Conservation (phyloP, 2,888 invertebrate species). For the Stenichneumon culpator region DNA sequence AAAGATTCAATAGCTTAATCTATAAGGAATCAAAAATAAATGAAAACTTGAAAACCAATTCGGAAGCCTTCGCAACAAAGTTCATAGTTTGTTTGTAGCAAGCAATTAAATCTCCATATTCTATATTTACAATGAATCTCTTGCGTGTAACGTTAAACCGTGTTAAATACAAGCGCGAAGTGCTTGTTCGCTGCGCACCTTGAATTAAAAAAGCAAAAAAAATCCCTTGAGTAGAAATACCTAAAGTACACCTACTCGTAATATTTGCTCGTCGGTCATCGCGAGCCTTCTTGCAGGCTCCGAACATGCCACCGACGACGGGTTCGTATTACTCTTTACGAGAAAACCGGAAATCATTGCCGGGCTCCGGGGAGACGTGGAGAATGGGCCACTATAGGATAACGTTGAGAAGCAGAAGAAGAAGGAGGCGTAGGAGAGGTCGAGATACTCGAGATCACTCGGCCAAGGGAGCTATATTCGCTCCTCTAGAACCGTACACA, state of each 20-base stretch:
- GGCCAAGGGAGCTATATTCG: conserved; percentile 53
- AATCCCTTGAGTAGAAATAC: conserved; percentile 38
- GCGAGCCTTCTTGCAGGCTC: conserved; percentile 68
- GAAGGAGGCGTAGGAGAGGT: conserved; percentile 38
- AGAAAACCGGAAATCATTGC: conserved; percentile 65
- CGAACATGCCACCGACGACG: conserved; percentile 59
- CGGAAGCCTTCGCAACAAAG: not conserved
- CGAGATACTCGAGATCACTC: conserved; percentile 58
- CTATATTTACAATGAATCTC: not conserved
- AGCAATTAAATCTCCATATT: not conserved
- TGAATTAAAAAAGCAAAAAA: conserved; percentile 21
- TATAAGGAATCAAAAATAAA: too few species aligned
- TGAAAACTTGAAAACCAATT: not conserved
- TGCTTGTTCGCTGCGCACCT: not conserved
- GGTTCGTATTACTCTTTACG: conserved; percentile 64
- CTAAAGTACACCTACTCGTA: conserved; percentile 60
- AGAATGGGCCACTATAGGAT: conserved; percentile 40
- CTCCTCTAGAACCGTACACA: conserved; percentile 22
- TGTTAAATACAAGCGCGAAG: conserved; percentile 32
- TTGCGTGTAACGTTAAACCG: conserved; percentile 49
- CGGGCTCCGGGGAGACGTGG: conserved; percentile 34
- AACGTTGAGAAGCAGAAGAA: conserved; percentile 15
- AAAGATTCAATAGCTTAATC: too few species aligned
- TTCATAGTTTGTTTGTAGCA: not conserved
- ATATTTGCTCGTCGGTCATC: conserved; percentile 67